These are phyloP conservation scores for Crotophaga sulcirostris DNA, from an alignment of 2,113 vertebrate species.

Conservation along the genomic window DNA sequence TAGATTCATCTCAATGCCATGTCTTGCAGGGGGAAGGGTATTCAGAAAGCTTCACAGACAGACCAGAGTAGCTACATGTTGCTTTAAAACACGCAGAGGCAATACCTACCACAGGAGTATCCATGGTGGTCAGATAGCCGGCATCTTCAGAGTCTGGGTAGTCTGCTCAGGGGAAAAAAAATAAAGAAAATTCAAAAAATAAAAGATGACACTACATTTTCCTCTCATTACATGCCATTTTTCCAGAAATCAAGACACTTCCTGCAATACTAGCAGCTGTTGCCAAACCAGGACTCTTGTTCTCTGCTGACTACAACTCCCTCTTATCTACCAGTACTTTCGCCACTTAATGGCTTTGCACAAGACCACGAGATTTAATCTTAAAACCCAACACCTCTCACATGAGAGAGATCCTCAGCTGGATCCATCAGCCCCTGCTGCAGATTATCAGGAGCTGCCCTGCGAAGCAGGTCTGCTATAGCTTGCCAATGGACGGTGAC, in stretches of 20 bases:
- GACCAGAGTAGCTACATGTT: rapidly evolving
- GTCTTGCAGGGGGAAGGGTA: background rate
- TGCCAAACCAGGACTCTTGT: background rate
- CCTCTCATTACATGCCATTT: background rate
- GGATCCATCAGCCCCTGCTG: background rate
- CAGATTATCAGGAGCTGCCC: background rate
- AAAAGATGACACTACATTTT: background rate
- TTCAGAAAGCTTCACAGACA: background rate
- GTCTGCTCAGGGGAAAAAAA: background rate
- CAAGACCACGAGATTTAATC: background rate
- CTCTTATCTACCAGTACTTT: background rate
- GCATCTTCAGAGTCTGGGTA: constrained; percentile 33
- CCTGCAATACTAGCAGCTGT: background rate
- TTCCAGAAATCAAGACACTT: background rate
- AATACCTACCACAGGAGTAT: constrained; percentile 57
- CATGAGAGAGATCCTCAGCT: background rate
- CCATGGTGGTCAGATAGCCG: background rate
- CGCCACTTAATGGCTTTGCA: background rate
- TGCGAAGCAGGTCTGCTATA: background rate
- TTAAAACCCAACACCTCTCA: background rate
- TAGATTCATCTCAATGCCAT: background rate
- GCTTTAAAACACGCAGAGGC: background rate
- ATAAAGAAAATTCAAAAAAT: no score
- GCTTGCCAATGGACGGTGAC: background rate
- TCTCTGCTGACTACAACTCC: background rate